Conservation (phyloP, 2,888 invertebrate genomes). For the Anthrax anthrax region DNA sequence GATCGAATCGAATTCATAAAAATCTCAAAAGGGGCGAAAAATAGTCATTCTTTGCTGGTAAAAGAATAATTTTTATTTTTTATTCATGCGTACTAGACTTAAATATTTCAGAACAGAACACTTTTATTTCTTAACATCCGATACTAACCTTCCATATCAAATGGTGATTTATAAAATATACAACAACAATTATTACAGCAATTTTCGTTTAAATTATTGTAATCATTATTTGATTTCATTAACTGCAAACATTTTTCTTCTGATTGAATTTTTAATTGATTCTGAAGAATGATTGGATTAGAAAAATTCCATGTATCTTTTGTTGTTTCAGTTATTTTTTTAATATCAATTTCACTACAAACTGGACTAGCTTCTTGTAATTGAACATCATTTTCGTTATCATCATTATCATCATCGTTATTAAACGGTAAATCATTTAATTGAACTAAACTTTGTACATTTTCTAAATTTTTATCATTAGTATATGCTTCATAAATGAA, state of each 20-base stretch:
- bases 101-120: too few relatives aligned
- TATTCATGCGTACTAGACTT: too few relatives aligned
- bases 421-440: neutral
- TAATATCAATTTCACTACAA: constrained; percentile 16
- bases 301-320: neutral
- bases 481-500: neutral
- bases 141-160: neutral
- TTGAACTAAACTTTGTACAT: neutral
- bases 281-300: constrained; percentile 27
- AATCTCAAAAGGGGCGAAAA: too few relatives aligned
- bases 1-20: too few relatives aligned
- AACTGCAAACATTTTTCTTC: neutral
- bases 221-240: neutral
- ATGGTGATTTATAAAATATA: neutral
- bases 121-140: too few relatives aligned
- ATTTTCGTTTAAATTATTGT: neutral
- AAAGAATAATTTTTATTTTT: too few relatives aligned
- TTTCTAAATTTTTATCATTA: neutral
- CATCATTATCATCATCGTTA: neutral
- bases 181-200: constrained; percentile 1
- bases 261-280: constrained; percentile 13
- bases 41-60: too few relatives aligned
- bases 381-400: neutral
- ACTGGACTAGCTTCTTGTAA: constrained; percentile 20
- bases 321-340: constrained; percentile 5